Base-by-base conservation (phyloP, 2,797 vertebrate genomes). In the Hyperoplus immaculatus region DNA sequence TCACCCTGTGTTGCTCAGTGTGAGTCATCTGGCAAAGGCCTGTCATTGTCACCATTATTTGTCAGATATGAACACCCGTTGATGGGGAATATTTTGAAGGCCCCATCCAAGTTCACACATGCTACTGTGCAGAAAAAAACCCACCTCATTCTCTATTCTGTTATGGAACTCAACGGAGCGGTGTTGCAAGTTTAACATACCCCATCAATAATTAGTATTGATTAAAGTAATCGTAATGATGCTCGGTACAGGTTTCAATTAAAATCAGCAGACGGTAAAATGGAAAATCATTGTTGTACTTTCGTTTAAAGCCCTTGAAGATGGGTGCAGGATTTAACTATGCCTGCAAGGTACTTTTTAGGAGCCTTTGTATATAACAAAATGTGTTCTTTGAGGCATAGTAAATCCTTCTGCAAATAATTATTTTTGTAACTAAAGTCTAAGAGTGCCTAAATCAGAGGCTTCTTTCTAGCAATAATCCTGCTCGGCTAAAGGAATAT, bases 1-100 rank as follows among this genome's bases (percentile, higher is more conserved):
- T 81, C 78, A 74, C 71, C 50, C 61, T 66, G 18, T 65, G 55
- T 79, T 68, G 51, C 75, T 59, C 69, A 42, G 72, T 59, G 38
- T 66, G 81, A 88, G 46, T 82, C 76, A 82, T 65, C 71, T 82
- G 78, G 78, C 83, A 78, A 12, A 39, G 72, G 12, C 0, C 6
- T 4, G 14, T 45, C 66, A 38, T 70, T 55, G 72, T 82, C 29
- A 10, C 66, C 56, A 64, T 43, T 29, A 66, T 15, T 69, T 29
- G 15, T 69, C 41, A 77, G 45, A 72, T 64, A 7, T 56, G 39
- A 47, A 64, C 13, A 60, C n/a, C 21, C 57, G 54, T 38, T 78
- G 55, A 69, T 58, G 71, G 53, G 15, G 78, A 69, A 55, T 58
- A 47, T 63, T 43, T 67, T 36, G 3, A 79, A 61, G 5, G 10